These are phyloP conservation scores for Pegoplata infirma DNA, from an alignment of 2,888 invertebrate species.

Conservation along the genomic window DNA sequence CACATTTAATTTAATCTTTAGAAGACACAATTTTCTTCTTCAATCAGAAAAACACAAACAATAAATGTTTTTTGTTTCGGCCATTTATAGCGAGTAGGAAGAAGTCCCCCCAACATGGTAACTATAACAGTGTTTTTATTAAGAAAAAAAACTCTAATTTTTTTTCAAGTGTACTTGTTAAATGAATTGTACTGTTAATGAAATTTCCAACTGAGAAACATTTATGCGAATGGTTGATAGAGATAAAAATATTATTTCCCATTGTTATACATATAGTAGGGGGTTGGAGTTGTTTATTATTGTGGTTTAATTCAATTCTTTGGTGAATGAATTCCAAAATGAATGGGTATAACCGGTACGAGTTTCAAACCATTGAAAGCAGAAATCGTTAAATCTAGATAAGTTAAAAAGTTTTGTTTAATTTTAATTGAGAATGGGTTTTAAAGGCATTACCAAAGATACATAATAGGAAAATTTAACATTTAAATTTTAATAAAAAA, in stretches of 20 bases:
- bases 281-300: neutral
- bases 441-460: constrained; percentile 17
- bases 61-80: too few species aligned
- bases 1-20: too few species aligned
- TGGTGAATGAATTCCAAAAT: neutral
- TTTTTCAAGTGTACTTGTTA: neutral
- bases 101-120: too few species aligned
- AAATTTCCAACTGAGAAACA: constrained; percentile 45
- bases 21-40: too few species aligned
- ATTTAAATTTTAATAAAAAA: constrained; percentile 13
- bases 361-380: constrained; percentile 42
- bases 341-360: constrained; percentile 17
- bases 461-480: constrained; percentile 15
- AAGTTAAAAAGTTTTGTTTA: constrained; percentile 37
- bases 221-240: constrained; percentile 44
- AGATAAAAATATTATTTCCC: constrained; percentile 47
- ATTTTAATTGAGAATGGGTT: constrained; percentile 29
- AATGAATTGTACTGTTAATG: constrained; percentile 50
- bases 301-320: constrained; percentile 22
- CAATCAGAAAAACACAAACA: too few species aligned
- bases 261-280: neutral
- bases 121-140: too few species aligned
- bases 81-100: too few species aligned
- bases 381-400: constrained; percentile 60
- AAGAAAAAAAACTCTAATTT: too few species aligned